Conservation (phyloP, 2,888 invertebrate species). For the Lacanobia oleracea region DNA sequence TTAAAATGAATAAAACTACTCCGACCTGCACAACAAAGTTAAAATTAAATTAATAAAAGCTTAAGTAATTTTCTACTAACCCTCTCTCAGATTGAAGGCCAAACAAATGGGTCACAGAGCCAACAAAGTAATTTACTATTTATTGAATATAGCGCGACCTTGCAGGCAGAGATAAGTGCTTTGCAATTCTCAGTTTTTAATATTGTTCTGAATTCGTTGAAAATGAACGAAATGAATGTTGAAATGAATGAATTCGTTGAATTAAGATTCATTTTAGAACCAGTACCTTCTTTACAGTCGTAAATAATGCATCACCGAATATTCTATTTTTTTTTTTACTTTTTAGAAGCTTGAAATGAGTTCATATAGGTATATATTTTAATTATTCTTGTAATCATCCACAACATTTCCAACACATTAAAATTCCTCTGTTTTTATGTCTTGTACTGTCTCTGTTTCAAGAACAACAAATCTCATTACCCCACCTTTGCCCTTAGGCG, state of each 20-base stretch:
- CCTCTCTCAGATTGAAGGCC: background rate
- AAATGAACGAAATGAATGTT: no score
- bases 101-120: background rate
- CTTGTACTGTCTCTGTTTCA: slow-evolving; percentile 41
- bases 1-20: no score
- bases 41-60: background rate
- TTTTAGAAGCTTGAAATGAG: background rate
- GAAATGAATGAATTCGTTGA: no score
- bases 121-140: background rate
- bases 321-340: background rate
- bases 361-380: background rate
- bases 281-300: no score
- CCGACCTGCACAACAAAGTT: no score
- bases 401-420: background rate
- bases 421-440: slow-evolving; percentile 18
- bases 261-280: no score
- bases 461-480: slow-evolving; percentile 63
- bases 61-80: background rate
- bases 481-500: slow-evolving; percentile 50
- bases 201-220: no score
- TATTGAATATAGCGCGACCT: background rate
- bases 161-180: no score
- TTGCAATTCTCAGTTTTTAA: no score
- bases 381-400: background rate
- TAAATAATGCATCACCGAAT: no score